Base-by-base conservation (phyloP, 2,888 invertebrate species). In the Trimorus sp. region DNA sequence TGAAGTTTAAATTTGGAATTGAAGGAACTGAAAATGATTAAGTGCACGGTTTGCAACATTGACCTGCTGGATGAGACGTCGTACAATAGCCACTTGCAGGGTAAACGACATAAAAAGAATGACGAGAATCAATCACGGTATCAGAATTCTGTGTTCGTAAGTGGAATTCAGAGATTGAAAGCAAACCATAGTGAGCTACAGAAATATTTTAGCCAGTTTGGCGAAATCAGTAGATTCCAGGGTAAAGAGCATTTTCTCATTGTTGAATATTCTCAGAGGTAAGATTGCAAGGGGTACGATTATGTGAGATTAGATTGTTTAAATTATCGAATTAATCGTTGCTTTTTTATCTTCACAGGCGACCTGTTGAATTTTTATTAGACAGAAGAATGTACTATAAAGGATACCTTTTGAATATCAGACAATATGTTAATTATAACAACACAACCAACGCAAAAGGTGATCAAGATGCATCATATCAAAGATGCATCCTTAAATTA, bases 21-120 rank as follows among this genome's bases (percentile, higher is more conserved):
- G n/a, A n/a, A n/a, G n/a, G 12, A 48, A 3, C n/a, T n/a, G 14
- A 89, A 88, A 86, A 73, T 84, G 40, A 84, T 83, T 63, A 56
- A 53, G 1, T 90, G 90, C 58, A 86, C 89, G 5, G n/a, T 88
- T 59, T 91, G 91, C 79, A 81, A 83, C 36, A 56, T 87, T 3
- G 14, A 85, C 36, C 82, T 88, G 7, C 59, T 80, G 42, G 86
- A 88, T 70, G 81, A 88, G 0, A 51, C 84, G 62, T 65, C 88
- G 16, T 88, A 85, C 48, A 77, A 85, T 62, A 83, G 80, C 42
- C 91, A 91, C 68, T 9, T 89, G 9, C 51, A 75, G 37, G 90
- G 90, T 4, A 90, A 89, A 60, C 89, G 84, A 58, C 91, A 91
- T 84, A 71, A 86, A 1, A 87, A 80, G 63, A 86, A 84, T 70